Evolutionary conservation across 2,113 vertebrate species (phyloP).

Genomic region (Silurus asotus): DNA sequence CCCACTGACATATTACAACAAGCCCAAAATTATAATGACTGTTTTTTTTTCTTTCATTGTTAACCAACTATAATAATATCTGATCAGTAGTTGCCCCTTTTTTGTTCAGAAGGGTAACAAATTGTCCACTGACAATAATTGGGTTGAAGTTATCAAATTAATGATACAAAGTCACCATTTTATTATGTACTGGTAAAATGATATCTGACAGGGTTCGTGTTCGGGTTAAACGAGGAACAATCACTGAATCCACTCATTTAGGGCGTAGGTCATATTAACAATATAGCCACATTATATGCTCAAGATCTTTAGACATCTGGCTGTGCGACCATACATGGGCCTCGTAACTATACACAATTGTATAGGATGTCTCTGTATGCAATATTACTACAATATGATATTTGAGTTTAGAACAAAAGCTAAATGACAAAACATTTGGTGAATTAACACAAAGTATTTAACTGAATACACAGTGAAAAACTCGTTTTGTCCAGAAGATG

Average conservation of each 20-base stretch:
- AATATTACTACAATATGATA: conserved; percentile 25
- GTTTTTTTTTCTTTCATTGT: background rate
- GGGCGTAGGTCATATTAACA: background rate
- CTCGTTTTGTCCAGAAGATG: background rate
- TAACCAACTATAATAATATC: too few species aligned
- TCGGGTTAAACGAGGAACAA: background rate
- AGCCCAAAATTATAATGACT: background rate
- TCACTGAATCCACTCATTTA: background rate
- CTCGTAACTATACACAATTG: background rate
- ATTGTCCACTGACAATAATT: background rate
- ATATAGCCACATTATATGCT: background rate
- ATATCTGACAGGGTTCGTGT: too few species aligned
- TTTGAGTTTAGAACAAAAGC: conserved; percentile 41
- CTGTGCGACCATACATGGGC: background rate
- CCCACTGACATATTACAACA: background rate
- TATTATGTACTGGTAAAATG: background rate
- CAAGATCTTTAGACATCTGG: background rate
- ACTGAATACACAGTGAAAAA: background rate
- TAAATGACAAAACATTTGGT: background rate
- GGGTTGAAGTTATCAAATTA: background rate
- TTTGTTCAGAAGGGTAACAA: background rate
- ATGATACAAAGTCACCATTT: background rate
- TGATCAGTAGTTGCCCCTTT: background rate
- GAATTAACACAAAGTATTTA: background rate
- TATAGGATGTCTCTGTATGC: background rate